Conservation (phyloP, 2,888 invertebrate genomes). For the Malthinus seriepunctatus region DNA sequence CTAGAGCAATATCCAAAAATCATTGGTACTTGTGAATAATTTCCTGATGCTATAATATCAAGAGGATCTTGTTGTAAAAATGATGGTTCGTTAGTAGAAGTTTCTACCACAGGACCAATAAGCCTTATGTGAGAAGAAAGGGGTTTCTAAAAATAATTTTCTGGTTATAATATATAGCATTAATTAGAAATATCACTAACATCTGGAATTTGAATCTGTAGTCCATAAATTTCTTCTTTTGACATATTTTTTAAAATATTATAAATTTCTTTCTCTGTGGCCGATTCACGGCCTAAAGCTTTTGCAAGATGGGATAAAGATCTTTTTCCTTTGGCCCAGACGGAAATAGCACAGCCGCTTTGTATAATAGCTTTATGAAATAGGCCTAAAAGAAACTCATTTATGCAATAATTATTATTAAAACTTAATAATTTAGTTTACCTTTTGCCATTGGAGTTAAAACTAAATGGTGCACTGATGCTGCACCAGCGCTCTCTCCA, state of each 20-base stretch:
- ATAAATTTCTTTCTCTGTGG: slow-evolving; percentile 47
- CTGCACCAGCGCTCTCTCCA: slow-evolving; percentile 60
- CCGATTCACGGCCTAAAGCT: slow-evolving; percentile 48
- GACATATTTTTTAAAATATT: slow-evolving; percentile 49
- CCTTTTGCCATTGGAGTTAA: slow-evolving; percentile 56
- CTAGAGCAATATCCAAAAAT: slow-evolving; percentile 46
- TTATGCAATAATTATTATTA: slow-evolving; percentile 31
- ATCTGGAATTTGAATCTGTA: slow-evolving; percentile 46
- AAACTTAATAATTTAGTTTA: slow-evolving; percentile 40
- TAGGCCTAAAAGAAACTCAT: slow-evolving; percentile 39
- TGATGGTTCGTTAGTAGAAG: slow-evolving; percentile 34
- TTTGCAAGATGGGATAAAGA: slow-evolving; percentile 47
- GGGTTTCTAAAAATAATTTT: background rate
- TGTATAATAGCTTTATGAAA: slow-evolving; percentile 50
- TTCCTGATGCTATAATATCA: slow-evolving; percentile 42
- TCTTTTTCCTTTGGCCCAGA: slow-evolving; percentile 44
- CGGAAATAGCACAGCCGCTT: slow-evolving; percentile 45
- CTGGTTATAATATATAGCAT: too few relatives aligned
- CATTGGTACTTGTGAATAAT: slow-evolving; percentile 47
- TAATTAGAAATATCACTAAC: slow-evolving; percentile 30
- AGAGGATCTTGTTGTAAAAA: slow-evolving; percentile 44
- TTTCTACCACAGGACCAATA: slow-evolving; percentile 37
- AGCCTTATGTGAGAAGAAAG: background rate
- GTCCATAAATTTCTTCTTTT: slow-evolving; percentile 46
- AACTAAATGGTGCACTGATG: slow-evolving; percentile 56